These are phyloP conservation scores for Onychorhynchus coronatus DNA, from an alignment of 2,113 vertebrate species.

Conservation along the genomic window DNA sequence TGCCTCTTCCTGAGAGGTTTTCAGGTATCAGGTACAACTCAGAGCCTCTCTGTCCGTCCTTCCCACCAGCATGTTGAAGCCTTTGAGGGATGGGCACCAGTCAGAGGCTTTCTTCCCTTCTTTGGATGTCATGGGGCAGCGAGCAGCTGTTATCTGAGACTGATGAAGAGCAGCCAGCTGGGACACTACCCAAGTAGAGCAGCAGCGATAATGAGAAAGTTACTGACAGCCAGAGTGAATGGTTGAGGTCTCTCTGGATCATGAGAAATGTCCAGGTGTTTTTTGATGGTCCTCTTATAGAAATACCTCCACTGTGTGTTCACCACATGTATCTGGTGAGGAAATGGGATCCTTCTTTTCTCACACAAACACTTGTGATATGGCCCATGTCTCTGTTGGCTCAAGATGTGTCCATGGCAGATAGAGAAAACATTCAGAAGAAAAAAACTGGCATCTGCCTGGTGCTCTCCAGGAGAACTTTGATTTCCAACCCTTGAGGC, in stretches of 20 bases:
- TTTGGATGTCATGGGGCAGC: neutral
- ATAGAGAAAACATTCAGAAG: neutral
- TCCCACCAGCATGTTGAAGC: neutral
- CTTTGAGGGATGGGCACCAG: rapidly evolving
- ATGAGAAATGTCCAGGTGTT: neutral
- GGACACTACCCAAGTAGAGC: neutral
- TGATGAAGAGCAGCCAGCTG: neutral
- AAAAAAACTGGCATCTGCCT: neutral
- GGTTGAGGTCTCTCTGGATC: neutral
- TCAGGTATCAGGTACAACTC: neutral
- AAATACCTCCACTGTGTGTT: neutral
- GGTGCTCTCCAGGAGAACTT: neutral
- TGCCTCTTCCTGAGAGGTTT: neutral
- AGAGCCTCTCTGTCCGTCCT: neutral
- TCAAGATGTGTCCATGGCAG: neutral
- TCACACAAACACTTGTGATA: neutral
- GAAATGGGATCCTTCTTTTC: neutral
- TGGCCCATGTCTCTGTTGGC: rapidly evolving
- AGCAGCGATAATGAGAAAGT: neutral
- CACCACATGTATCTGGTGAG: neutral
- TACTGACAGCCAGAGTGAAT: neutral
- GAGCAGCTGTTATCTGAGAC: neutral
- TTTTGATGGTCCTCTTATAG: neutral
- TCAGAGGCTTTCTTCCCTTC: neutral
- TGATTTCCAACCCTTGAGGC: neutral